These are phyloP conservation scores for Cataglyphis hispanica DNA, from an alignment of 1,140 invertebrate genomes.

Conservation along the genomic window DNA sequence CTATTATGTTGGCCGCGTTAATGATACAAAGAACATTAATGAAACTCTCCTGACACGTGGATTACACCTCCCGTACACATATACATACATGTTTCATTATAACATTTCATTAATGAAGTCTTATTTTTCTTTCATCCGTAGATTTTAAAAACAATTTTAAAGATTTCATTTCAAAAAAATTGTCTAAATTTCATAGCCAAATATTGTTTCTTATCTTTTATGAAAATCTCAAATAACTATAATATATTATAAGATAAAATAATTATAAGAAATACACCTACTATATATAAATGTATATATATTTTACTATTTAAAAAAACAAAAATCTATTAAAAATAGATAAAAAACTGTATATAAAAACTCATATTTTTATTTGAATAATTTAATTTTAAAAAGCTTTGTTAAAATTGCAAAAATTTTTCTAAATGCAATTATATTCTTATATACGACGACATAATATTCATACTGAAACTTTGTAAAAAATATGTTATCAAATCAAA, in stretches of 20 bases:
- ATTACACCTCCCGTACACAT: neutral
- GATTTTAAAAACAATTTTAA: neutral
- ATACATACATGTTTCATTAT: neutral
- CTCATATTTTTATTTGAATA: neutral
- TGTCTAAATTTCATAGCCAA: neutral
- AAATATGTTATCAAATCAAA: neutral
- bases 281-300: neutral
- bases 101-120: neutral
- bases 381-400: neutral
- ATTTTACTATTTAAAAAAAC: neutral
- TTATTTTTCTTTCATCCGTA: neutral
- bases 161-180: neutral
- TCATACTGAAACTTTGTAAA: slow-evolving; percentile 5
- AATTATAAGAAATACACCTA: neutral
- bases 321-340: neutral
- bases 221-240: neutral
- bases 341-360: neutral
- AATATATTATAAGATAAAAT: no score
- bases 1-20: slow-evolving; percentile 5
- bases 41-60: slow-evolving; percentile 25
- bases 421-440: neutral
- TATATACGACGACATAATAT: slow-evolving; percentile 1
- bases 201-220: neutral
- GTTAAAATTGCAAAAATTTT: neutral
- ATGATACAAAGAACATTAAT: slow-evolving; percentile 41